These are phyloP conservation scores for Brienomyrus longianalis DNA, from an alignment of 2,113 vertebrate species.

Conservation along the genomic window DNA sequence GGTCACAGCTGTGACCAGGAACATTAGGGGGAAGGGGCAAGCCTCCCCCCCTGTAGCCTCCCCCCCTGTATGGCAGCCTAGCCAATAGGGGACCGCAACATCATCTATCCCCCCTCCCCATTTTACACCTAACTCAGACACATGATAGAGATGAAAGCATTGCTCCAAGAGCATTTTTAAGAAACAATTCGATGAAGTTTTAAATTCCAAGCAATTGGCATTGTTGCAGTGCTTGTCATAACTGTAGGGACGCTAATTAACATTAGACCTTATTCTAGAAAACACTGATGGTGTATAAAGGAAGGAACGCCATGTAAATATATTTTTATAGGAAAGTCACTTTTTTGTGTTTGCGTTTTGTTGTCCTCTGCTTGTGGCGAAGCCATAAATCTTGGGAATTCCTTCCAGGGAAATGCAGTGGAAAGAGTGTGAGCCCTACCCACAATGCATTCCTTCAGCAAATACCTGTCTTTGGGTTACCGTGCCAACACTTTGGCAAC, in stretches of 20 bases:
- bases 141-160: neutral
- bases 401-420: conserved; percentile 37
- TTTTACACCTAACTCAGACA: conserved; percentile 16
- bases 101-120: neutral
- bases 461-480: conserved; percentile 16
- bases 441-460: conserved; percentile 14
- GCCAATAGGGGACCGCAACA: conserved; percentile 21
- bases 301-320: conserved; percentile 41
- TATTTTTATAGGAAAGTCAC: conserved; percentile 39
- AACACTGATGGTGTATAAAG: conserved; percentile 40
- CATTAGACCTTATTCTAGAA: conserved; percentile 44
- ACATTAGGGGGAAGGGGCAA: neutral
- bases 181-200: conserved; percentile 13
- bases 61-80: conserved; percentile 17
- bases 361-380: conserved; percentile 38
- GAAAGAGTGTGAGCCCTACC: conserved; percentile 2
- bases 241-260: conserved; percentile 33
- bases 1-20: neutral
- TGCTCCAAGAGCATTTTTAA: neutral
- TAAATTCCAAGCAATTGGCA: conserved; percentile 37
- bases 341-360: conserved; percentile 34
- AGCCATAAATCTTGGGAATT: conserved; percentile 32
- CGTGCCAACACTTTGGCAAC: conserved; percentile 19
- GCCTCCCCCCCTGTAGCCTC: neutral
- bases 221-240: conserved; percentile 35